Conservation (phyloP, 2,888 invertebrate species). For the Hydriomena furcata region DNA sequence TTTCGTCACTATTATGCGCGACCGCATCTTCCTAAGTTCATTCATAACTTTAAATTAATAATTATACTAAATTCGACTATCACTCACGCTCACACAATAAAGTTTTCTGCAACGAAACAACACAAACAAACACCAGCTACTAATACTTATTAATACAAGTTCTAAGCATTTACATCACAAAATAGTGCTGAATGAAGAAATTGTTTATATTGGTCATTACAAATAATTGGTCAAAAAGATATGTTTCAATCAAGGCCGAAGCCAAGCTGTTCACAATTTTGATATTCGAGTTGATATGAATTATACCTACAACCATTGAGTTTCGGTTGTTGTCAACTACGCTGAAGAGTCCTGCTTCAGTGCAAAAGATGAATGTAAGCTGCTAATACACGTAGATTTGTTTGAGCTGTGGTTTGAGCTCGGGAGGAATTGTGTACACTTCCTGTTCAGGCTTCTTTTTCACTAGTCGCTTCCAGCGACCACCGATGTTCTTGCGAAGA, state of each 20-base stretch:
- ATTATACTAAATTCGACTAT: slow-evolving; percentile 81
- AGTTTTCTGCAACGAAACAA: slow-evolving; percentile 65
- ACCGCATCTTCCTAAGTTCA: slow-evolving; percentile 81
- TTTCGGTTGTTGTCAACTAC: slow-evolving; percentile 66
- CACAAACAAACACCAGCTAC: slow-evolving; percentile 75
- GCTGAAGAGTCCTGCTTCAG: slow-evolving; percentile 73
- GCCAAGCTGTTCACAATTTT: slow-evolving; percentile 65
- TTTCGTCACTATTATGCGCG: slow-evolving; percentile 83
- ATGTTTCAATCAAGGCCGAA: slow-evolving; percentile 67
- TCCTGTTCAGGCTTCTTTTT: slow-evolving; percentile 93
- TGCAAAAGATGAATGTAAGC: slow-evolving; percentile 45
- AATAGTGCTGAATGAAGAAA: slow-evolving; percentile 72
- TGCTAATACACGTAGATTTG: slow-evolving; percentile 93
- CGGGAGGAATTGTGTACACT: slow-evolving; percentile 92
- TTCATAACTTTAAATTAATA: slow-evolving; percentile 77
- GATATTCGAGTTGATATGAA: slow-evolving; percentile 78
- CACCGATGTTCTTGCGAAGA: slow-evolving; percentile 93
- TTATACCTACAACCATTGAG: slow-evolving; percentile 64
- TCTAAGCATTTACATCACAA: slow-evolving; percentile 78
- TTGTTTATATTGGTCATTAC: slow-evolving; percentile 72
- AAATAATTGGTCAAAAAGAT: slow-evolving; percentile 80
- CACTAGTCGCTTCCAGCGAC: slow-evolving; percentile 92
- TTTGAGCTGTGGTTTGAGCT: slow-evolving; percentile 93
- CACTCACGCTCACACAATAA: slow-evolving; percentile 72
- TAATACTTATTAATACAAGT: slow-evolving; percentile 83